Conservation (phyloP, 2,113 vertebrate species). For the Coracopsis vasa region DNA sequence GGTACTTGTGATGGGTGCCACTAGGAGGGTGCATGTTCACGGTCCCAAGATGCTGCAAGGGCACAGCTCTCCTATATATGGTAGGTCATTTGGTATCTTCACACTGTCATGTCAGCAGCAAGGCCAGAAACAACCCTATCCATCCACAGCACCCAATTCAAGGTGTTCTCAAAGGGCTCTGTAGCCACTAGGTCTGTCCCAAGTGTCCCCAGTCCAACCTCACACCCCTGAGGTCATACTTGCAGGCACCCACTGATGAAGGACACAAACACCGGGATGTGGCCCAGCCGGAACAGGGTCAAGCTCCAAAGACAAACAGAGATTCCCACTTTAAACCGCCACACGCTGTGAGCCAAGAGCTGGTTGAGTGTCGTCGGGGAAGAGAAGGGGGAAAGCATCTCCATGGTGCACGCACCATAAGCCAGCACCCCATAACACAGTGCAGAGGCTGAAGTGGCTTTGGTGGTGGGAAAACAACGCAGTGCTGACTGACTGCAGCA, state of each 20-base stretch:
- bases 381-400: neutral
- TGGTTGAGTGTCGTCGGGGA: fast-evolving
- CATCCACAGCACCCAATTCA: neutral
- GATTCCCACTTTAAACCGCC: neutral
- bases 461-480: neutral
- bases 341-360: neutral
- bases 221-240: fast-evolving
- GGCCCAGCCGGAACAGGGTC: too few relatives aligned
- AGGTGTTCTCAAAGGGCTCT: neutral
- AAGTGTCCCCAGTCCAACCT: fast-evolving
- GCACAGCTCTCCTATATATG: fast-evolving
- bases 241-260: fast-evolving
- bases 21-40: neutral
- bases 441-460: neutral
- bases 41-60: neutral
- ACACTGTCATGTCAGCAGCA: fast-evolving
- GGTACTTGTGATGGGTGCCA: neutral
- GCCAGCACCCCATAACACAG: neutral
- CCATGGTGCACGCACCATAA: neutral
- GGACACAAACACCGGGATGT: fast-evolving
- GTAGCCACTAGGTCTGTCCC: neutral
- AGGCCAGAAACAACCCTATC: neutral
- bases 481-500: neutral
- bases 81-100: neutral
- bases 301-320: too few relatives aligned